Percentiles rank a stretch among this genome's conserved stretches.
phyloP scores from a whole-genome alignment of 2,888 invertebrate species.

The Norana najaformis region DNA sequence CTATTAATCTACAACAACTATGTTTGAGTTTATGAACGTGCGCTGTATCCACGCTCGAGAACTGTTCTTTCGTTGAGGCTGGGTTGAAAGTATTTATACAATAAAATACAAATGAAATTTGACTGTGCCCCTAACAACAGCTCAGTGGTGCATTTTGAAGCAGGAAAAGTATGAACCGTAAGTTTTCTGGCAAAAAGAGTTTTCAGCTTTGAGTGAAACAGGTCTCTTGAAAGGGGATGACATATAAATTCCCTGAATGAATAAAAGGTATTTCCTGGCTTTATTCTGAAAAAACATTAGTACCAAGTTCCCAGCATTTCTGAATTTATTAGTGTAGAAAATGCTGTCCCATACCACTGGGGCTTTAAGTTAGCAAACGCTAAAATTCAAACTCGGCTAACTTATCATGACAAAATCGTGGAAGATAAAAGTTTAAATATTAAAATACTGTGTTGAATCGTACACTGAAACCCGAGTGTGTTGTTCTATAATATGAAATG shows the following conservation, averaged over 20 bases:
- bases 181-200: too few species aligned
- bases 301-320: too few species aligned
- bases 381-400: background rate
- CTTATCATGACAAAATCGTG: background rate
- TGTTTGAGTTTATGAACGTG: too few species aligned
- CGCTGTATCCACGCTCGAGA: background rate
- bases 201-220: too few species aligned
- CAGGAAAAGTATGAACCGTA: too few species aligned
- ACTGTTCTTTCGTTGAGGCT: background rate
- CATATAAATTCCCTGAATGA: too few species aligned
- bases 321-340: background rate
- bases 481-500: background rate
- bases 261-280: too few species aligned
- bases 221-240: too few species aligned
- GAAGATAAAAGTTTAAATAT: background rate
- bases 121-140: too few species aligned
- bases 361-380: background rate
- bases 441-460: background rate
- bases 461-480: background rate
- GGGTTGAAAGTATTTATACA: background rate
- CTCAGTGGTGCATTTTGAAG: too few species aligned
- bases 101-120: background rate
- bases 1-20: too few species aligned
- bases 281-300: too few species aligned
- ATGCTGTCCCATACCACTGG: background rate